phyloP scores from a whole-genome alignment of 1,140 invertebrate species.

The Lamellibrachia luymesi region DNA sequence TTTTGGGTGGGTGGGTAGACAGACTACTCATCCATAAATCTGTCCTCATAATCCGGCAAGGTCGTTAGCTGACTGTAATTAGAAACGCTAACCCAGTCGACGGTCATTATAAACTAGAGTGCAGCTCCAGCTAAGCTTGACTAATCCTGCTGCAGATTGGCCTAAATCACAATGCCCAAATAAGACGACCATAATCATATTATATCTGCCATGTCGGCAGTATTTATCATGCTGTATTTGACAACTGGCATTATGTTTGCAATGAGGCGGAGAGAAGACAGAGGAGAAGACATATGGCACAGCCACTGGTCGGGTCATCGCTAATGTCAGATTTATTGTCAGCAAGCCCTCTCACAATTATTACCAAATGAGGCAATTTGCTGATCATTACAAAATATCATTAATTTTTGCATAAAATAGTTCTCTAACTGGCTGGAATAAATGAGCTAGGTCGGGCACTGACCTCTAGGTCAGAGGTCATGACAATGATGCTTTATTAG shows the following conservation, averaged over 20 bases:
- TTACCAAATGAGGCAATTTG: slow-evolving; percentile 1
- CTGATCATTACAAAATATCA: neutral
- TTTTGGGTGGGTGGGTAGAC: neutral
- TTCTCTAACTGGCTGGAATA: neutral
- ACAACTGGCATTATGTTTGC: neutral
- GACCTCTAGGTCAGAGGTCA: neutral
- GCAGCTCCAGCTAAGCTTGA: neutral
- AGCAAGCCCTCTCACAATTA: neutral
- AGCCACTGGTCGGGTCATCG: neutral
- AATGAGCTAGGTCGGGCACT: neutral
- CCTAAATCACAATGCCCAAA: neutral
- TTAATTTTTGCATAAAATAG: neutral
- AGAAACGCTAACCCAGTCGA: neutral
- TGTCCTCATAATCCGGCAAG: neutral
- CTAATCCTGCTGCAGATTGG: neutral
- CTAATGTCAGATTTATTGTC: neutral
- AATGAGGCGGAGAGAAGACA: neutral
- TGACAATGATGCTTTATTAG: neutral
- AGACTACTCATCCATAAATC: neutral
- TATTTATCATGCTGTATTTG: slow-evolving; percentile 1
- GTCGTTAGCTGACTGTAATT: neutral
- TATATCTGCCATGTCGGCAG: neutral
- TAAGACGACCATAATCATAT: slow-evolving; percentile 5
- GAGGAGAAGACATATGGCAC: neutral
- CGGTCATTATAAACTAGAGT: neutral